phyloP scores from a whole-genome alignment of 2,113 vertebrate species.

The Taxidea taxus region DNA sequence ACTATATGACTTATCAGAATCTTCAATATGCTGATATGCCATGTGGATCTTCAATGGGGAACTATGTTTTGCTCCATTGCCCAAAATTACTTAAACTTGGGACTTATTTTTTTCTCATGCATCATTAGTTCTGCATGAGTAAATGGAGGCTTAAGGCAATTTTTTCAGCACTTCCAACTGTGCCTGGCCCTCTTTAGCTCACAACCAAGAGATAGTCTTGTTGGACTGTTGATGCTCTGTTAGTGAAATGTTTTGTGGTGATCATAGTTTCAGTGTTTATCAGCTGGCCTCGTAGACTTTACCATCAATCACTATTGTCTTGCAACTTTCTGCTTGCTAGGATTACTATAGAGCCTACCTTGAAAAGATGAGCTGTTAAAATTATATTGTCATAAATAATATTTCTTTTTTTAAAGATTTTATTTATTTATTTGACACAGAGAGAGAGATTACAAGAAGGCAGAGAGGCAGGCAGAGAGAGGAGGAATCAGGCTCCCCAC shows the following conservation, averaged over 20 bases:
- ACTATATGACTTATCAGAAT: not conserved
- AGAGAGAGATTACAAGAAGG: no score
- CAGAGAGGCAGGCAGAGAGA: no score
- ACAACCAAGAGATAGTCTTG: not conserved
- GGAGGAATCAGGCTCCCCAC: no score
- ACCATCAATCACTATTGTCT: not conserved
- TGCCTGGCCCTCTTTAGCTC: not conserved
- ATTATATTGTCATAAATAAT: not conserved
- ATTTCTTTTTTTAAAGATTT: no score
- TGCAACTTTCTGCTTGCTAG: not conserved
- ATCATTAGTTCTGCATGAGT: not conserved
- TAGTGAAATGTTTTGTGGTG: not conserved
- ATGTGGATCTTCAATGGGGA: not conserved
- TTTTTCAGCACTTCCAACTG: not conserved
- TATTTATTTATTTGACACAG: no score
- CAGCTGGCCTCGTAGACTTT: not conserved
- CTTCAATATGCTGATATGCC: not conserved
- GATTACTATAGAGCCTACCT: not conserved
- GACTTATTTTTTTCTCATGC: not conserved
- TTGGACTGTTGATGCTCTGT: not conserved
- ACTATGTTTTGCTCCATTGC: not conserved
- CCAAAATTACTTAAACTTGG: not conserved
- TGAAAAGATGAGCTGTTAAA: not conserved
- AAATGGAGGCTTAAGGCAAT: not conserved
- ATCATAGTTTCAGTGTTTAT: not conserved